Evolutionary conservation across 2,113 vertebrate genomes (phyloP).

Genomic region (Colistium nudipinnis): DNA sequence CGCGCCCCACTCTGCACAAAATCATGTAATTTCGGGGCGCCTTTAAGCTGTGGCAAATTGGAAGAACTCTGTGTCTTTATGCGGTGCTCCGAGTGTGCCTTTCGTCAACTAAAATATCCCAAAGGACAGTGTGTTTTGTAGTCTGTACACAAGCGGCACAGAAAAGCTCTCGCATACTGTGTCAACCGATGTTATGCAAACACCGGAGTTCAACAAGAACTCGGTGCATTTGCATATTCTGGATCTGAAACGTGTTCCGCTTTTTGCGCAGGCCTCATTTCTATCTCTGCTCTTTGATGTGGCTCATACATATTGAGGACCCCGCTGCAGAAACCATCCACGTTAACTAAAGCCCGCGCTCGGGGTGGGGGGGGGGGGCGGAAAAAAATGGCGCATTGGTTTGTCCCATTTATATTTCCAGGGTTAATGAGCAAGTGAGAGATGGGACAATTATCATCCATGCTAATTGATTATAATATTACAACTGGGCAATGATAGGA

Average conservation of each 20-base stretch:
- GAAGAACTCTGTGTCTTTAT: conserved; percentile 30
- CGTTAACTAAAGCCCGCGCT: conserved; percentile 62
- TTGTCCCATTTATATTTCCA: conserved; percentile 74
- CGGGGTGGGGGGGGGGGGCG: conserved; percentile 49
- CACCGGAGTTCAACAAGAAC: conserved; percentile 65
- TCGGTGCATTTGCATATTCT: conserved; percentile 71
- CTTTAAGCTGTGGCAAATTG: conserved; percentile 30
- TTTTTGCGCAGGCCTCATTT: conserved; percentile 63
- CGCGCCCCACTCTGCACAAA: conserved; percentile 3
- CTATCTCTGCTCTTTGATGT: conserved; percentile 75
- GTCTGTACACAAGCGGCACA: conserved; percentile 65
- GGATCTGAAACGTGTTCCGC: conserved; percentile 64
- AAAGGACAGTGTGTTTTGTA: conserved; percentile 69
- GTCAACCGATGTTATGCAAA: conserved; percentile 71
- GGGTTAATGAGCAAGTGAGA: conserved; percentile 75
- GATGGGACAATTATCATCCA: conserved; percentile 77
- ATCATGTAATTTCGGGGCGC: conserved; percentile 39
- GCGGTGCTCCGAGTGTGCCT: conserved; percentile 30
- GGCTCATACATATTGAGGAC: conserved; percentile 80
- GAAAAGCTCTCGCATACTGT: conserved; percentile 49
- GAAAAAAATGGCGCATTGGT: conserved; percentile 55
- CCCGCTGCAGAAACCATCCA: conserved; percentile 47
- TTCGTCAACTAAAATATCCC: conserved; percentile 69
- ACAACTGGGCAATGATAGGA: conserved; percentile 72
- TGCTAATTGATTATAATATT: conserved; percentile 81